Base-by-base conservation (phyloP, 2,888 invertebrate genomes). In the Drosophila mulleri region DNA sequence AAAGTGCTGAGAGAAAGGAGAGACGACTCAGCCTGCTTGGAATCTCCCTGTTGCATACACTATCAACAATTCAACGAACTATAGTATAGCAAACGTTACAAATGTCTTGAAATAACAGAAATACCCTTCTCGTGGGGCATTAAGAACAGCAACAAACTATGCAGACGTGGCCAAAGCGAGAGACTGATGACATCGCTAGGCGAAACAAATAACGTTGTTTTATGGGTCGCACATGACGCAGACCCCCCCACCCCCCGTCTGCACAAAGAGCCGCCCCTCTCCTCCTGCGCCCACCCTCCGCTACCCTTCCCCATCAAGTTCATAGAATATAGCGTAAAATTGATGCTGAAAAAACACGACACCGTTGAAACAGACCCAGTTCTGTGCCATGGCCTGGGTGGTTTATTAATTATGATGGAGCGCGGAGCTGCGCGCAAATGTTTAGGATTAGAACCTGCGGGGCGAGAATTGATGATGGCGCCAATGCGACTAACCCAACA, bases 361-460 rank as follows among this genome's bases (percentile, higher is more conserved):
- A 79, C 56, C 73, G 72, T 75, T 67, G 67, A 42, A 67, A 61
- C n/a, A 56, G 35, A 41, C 29, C 52, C 20, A 60, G 56, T 39
- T 32, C 6, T 44, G 44, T 54, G 44, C 44, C 16, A 35, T 56
- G 29, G 29, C 48, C 14, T 37, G 52, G 37, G 52, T 84, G 18
- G 56, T 82, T 80, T 84, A 84, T 84, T 84, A 84, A 87, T 84
- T 84, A 84, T 82, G 82, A 84, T 79, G 71, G 60, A 82, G 48
- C 67, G 59, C 67, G 68, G 57, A 82, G 59, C 66, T 71, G 67
- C 35, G 63, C 23, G 63, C 42, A 42, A 70, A 64, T 52, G 67
- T n/a, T 66, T 63, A 53, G 57, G 73, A 62, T 68, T 84, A 84
- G 16, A 45, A 16, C 44, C 42, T 32, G 48, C 57, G 32, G 44